Base-by-base conservation (phyloP, 1,140 invertebrate species). In the Helicoverpa armigera region DNA sequence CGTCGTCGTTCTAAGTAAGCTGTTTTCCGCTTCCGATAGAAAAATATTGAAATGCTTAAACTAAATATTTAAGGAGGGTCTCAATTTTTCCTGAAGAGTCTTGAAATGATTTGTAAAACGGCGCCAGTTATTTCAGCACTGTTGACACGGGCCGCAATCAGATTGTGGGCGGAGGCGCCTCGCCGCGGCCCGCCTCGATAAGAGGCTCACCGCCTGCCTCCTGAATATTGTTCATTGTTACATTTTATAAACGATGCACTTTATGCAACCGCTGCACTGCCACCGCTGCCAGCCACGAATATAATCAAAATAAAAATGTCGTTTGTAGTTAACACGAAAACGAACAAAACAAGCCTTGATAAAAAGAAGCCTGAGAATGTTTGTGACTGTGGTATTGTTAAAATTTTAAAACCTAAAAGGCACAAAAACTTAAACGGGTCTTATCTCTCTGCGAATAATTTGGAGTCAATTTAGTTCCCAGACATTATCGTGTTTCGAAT, bases 91-190 rank as follows among this genome's bases (percentile, higher is more conserved):
- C 43, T 75, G 48, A 31, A 67, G 54, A n/a, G 14, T 75, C 60
- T 67, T 75, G 12, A 74, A 54, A 75, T 80, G n/a, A 75, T 75
- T 80, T 75, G 70, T 60, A 75, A 67, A 75, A 56, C 16, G 53
- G 60, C 58, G 51, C 11, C 51, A 80, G 79, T 75, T 80, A 79
- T 82, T 81, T 69, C 69, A 74, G 76, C 69, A 60, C 4, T 79
- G 77, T 79, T 79, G 81, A 79, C 77, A 67, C 76, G 11, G 16
- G 70, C 70, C 67, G 65, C 82, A 82, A 85, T 85, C 83, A 78
- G 83, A 86, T 86, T 85, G 80, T 50, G 85, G 81, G 58, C 16
- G 79, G 18, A 63, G 74, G 75, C 48, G 79, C 43, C 70, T 4
- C 50, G 72, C 43, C n/a, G 31, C 63, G 81, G 51, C 65, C 43